Conservation (phyloP, 2,113 vertebrate genomes). For the Ictalurus furcatus region DNA sequence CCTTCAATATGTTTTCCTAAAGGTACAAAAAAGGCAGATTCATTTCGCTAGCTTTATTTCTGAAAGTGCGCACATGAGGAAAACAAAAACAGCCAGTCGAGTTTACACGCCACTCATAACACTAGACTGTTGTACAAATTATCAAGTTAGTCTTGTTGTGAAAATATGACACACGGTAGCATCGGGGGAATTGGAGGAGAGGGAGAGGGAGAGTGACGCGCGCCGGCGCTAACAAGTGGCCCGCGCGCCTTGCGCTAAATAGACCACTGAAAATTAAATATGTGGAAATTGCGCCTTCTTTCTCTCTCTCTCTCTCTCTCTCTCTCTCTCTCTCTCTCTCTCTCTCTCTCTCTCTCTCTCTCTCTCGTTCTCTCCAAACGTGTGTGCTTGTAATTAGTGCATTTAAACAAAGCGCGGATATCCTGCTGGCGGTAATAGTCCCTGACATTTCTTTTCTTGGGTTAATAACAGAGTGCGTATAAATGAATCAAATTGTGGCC, state of each 20-base stretch:
- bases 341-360: background rate
- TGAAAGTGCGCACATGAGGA: background rate
- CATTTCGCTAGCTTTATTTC: background rate
- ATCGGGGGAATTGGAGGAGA: slow-evolving; percentile 51
- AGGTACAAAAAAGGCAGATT: background rate
- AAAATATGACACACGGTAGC: slow-evolving; percentile 64
- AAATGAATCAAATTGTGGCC: slow-evolving; percentile 83
- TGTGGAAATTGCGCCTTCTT: slow-evolving; percentile 69
- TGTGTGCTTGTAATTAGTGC: slow-evolving; percentile 78
- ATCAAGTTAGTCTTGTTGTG: slow-evolving; percentile 67
- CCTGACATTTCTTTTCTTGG: slow-evolving; percentile 80
- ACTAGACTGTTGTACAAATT: slow-evolving; percentile 48
- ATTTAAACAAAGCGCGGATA: slow-evolving; percentile 82
- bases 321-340: slow-evolving; percentile 39
- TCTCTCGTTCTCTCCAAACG: slow-evolving; percentile 57
- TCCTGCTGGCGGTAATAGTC: slow-evolving; percentile 80
- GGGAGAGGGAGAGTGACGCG: slow-evolving; percentile 44
- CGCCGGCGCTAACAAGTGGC: slow-evolving; percentile 64
- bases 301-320: slow-evolving; percentile 47
- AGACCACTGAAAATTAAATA: slow-evolving; percentile 66
- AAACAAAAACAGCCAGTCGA: background rate
- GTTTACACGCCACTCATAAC: slow-evolving; percentile 25
- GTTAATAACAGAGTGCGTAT: slow-evolving; percentile 83
- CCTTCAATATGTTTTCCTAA: background rate
- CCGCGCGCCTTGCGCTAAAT: slow-evolving; percentile 66